Evolutionary conservation across 2,113 vertebrate genomes (phyloP).

Genomic region (Cnemophilus loriae): DNA sequence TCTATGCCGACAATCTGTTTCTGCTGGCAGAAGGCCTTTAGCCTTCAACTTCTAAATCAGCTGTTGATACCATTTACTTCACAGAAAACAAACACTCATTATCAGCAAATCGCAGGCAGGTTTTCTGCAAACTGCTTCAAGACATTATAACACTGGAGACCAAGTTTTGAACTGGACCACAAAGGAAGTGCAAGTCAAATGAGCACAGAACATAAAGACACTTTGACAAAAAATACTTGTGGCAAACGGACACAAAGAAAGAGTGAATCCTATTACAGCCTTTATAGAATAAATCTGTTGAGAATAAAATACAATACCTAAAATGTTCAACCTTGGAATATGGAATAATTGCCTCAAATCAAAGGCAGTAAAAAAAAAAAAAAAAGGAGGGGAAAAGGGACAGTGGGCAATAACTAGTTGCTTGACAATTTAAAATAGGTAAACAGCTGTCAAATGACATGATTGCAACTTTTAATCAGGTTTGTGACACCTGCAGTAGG

Average conservation of each 20-base stretch:
- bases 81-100: background rate
- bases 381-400: fast-evolving
- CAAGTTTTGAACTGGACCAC: background rate
- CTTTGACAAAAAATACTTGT: background rate
- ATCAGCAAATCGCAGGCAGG: background rate
- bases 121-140: background rate
- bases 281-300: background rate
- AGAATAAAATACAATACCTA: background rate
- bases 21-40: background rate
- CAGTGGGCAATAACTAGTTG: background rate
- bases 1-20: background rate
- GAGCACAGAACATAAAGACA: background rate
- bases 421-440: background rate
- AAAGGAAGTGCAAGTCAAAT: background rate
- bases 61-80: background rate
- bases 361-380: fast-evolving
- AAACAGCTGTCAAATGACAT: background rate
- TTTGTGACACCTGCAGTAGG: background rate
- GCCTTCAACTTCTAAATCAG: background rate
- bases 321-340: background rate
- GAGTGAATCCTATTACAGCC: background rate
- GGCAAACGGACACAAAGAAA: background rate
- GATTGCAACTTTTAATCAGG: background rate
- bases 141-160: background rate
- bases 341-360: background rate